phyloP scores from a whole-genome alignment of 2,113 vertebrate genomes.

The Forbesichthys papilliferus region DNA sequence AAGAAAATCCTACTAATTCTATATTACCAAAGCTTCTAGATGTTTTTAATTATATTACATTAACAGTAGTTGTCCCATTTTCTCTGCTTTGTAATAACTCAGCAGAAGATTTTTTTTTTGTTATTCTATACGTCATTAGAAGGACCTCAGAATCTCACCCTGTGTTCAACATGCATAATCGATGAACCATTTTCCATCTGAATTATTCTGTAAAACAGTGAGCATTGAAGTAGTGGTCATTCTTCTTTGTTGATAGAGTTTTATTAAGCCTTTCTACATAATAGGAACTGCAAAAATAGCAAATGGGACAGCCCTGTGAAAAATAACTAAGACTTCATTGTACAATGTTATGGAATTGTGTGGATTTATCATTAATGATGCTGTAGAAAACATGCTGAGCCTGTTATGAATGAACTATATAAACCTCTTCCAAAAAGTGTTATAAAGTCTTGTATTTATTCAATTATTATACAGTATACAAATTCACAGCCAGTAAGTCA shows the following conservation, averaged over 20 bases:
- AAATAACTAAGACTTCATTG: not conserved
- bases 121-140: too few species aligned
- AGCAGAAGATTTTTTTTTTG: not conserved
- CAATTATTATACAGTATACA: slow-evolving; percentile 65
- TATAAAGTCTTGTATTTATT: slow-evolving; percentile 51
- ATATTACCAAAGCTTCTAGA: slow-evolving; percentile 4
- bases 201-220: not conserved
- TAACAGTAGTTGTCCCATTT: not conserved
- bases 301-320: not conserved
- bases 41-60: not conserved
- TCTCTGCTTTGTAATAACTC: not conserved
- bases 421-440: slow-evolving; percentile 58
- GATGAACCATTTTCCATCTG: too few species aligned
- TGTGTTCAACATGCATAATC: too few species aligned
- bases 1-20: slow-evolving; percentile 6
- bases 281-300: not conserved
- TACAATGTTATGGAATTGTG: not conserved
- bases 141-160: too few species aligned
- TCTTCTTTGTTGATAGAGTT: not conserved
- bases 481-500: slow-evolving; percentile 78
- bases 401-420: slow-evolving; percentile 48
- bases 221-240: not conserved
- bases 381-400: slow-evolving; percentile 55
- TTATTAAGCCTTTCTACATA: not conserved
- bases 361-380: slow-evolving; percentile 36